Conservation (phyloP, 2,113 vertebrate species). For the Rhinichthys klamathensis region DNA sequence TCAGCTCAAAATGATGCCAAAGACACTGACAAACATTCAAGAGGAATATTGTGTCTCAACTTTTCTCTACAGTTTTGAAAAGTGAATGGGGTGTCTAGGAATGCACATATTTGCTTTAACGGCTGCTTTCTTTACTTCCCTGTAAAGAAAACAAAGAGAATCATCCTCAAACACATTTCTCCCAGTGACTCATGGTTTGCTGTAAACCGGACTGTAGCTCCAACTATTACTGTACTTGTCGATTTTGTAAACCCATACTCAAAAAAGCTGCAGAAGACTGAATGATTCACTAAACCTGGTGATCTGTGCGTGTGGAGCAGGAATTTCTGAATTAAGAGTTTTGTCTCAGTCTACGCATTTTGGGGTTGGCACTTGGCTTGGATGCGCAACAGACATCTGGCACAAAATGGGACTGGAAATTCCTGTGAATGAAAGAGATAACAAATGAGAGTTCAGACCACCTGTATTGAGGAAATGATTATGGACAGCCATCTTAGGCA, state of each 20-base stretch:
- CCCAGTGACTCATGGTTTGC: constrained; percentile 28
- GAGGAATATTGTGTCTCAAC: not conserved
- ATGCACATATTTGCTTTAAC: not conserved
- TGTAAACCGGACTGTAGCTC: not conserved
- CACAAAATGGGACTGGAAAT: not conserved
- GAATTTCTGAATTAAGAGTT: not conserved
- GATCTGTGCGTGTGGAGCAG: not conserved
- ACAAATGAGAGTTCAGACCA: not conserved
- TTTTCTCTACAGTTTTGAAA: not conserved
- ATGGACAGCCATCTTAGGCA: not conserved
- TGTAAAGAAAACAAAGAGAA: not conserved
- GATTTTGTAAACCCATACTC: not conserved
- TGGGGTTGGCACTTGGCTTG: not conserved
- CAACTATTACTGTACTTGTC: not conserved
- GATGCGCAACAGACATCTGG: not conserved
- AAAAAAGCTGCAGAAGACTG: not conserved
- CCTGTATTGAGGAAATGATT: not conserved
- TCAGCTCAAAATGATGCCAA: not conserved
- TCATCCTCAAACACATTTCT: not conserved
- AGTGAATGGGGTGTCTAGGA: not conserved
- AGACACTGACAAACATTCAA: not conserved
- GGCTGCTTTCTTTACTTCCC: not conserved
- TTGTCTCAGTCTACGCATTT: not conserved
- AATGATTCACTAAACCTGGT: constrained; percentile 25
- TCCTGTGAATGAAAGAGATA: not conserved